Evolutionary conservation across 2,888 invertebrate species (phyloP).

Genomic region (Chymomyza caudatula): DNA sequence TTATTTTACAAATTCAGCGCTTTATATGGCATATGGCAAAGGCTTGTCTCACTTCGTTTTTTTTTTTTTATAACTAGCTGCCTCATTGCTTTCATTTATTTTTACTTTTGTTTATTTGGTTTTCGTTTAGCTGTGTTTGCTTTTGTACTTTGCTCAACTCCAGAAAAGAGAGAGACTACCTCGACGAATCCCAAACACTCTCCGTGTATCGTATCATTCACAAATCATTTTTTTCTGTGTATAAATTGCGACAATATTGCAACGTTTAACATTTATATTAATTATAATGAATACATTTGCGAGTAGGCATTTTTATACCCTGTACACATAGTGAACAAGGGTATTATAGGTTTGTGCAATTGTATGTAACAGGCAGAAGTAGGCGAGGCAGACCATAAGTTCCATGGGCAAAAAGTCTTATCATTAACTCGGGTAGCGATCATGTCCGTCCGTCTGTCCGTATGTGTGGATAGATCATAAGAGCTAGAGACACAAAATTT

Average conservation of each 20-base stretch:
- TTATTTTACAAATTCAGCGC: constrained; percentile 46
- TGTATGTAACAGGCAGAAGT: no score
- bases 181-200: not conserved
- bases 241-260: constrained; percentile 39
- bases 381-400: no score
- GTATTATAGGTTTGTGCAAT: no score
- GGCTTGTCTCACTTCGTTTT: constrained; percentile 35
- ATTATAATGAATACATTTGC: no score
- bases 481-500: no score
- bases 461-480: no score
- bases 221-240: constrained; percentile 42
- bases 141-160: constrained; percentile 12
- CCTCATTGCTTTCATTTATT: not conserved
- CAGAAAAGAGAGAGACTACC: not conserved
- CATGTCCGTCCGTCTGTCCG: no score
- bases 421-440: no score
- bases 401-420: no score
- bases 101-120: constrained; percentile 39
- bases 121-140: constrained; percentile 61
- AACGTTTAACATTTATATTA: constrained; percentile 1
- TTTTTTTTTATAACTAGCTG: not conserved
- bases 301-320: no score
- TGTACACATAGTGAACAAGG: no score
- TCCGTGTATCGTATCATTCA: constrained; percentile 32
- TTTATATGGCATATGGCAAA: constrained; percentile 44